A percentile compares a stretch with the other conserved stretches of the same genome.
These are phyloP conservation scores for Ataeniobius toweri DNA, from an alignment of 2,797 vertebrate genomes.

Conservation along the genomic window DNA sequence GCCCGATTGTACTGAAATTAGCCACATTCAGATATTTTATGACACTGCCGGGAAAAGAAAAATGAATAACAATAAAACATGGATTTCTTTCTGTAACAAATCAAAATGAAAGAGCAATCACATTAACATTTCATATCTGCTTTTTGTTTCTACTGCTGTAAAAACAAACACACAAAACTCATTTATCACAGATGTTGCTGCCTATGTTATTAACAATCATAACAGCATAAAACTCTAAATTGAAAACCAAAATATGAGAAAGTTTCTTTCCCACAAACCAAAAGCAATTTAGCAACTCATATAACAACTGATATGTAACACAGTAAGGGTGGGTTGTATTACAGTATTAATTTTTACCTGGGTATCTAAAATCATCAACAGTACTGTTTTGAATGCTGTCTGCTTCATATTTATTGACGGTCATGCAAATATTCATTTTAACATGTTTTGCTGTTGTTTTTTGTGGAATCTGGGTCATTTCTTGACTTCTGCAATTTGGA, in stretches of 20 bases:
- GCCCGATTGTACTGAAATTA: constrained; percentile 13
- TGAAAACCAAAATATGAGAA: constrained; percentile 32
- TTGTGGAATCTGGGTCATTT: background rate
- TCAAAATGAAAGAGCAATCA: constrained; percentile 32
- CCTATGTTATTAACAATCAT: constrained; percentile 24
- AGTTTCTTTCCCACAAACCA: constrained; percentile 39
- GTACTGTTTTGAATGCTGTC: background rate
- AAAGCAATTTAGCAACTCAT: constrained; percentile 44
- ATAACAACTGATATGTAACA: constrained; percentile 15
- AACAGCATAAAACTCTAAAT: constrained; percentile 20
- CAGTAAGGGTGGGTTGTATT: background rate
- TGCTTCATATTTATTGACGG: background rate
- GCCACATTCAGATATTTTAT: constrained; percentile 23
- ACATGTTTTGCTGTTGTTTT: too few species aligned
- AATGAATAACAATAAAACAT: constrained; percentile 7
- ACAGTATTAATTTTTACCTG: background rate
- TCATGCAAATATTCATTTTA: background rate
- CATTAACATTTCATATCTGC: constrained; percentile 34
- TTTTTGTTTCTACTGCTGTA: constrained; percentile 19
- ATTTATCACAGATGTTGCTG: constrained; percentile 19
- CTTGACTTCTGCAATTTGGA: background rate
- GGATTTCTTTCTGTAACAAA: constrained; percentile 22
- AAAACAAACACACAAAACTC: constrained; percentile 2
- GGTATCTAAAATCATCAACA: background rate
- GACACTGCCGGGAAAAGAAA: constrained; percentile 28